Conservation (phyloP, 2,113 vertebrate genomes). For the Dipodomys spectabilis region DNA sequence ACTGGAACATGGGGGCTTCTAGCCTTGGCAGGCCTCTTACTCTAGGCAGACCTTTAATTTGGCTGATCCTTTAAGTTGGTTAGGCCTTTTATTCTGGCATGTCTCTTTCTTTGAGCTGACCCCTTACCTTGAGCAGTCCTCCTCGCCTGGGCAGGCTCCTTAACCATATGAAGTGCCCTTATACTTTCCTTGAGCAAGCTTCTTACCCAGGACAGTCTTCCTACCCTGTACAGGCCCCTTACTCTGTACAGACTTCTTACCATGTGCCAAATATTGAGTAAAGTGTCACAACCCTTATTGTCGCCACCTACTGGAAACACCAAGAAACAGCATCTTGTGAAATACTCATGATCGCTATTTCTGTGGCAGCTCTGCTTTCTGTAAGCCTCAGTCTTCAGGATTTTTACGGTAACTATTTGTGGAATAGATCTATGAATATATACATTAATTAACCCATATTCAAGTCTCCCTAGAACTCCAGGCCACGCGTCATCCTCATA, state of each 20-base stretch:
- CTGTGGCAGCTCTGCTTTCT: not conserved
- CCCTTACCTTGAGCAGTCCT: too few relatives aligned
- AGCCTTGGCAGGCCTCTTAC: not conserved
- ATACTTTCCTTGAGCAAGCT: not conserved
- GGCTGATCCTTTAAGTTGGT: not conserved
- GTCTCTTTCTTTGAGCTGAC: not conserved
- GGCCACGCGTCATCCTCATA: not conserved
- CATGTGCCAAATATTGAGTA: not conserved
- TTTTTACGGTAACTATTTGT: too few relatives aligned
- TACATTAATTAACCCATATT: not conserved
- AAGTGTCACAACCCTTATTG: not conserved
- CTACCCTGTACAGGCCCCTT: too few relatives aligned
- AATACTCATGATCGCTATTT: not conserved
- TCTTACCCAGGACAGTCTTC: not conserved
- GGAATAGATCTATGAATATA: too few relatives aligned
- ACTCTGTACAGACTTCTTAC: not conserved
- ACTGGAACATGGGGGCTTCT: not conserved
- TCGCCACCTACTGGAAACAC: not conserved
- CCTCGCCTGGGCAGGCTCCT: rapidly evolving
- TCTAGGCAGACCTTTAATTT: not conserved
- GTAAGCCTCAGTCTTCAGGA: not conserved
- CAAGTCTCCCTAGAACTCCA: not conserved
- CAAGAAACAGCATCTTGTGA: not conserved
- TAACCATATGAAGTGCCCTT: not conserved
- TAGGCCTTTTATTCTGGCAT: not conserved